Evolutionary conservation across 2,888 invertebrate species (phyloP).

Genomic region (Dynastes tityus): DNA sequence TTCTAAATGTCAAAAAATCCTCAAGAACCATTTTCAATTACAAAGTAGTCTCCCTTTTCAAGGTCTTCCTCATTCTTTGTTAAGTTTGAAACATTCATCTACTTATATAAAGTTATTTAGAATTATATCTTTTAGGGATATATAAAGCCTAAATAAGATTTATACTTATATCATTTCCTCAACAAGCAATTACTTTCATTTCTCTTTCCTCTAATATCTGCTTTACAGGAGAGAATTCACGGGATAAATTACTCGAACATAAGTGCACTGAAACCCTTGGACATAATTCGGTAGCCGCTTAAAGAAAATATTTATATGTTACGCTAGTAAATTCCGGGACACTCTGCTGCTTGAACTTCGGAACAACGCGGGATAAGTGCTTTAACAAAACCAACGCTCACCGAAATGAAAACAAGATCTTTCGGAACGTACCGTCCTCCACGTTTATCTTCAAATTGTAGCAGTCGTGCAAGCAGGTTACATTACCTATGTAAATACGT

Average conservation of each 20-base stretch:
- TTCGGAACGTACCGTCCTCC: neutral
- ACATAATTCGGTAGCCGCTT: neutral
- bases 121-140: too few species aligned
- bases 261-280: neutral
- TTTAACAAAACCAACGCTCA: conserved; percentile 11
- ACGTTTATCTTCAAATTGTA: conserved; percentile 25
- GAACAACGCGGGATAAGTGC: conserved; percentile 17
- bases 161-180: neutral
- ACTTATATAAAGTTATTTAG: too few species aligned
- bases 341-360: neutral
- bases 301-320: neutral
- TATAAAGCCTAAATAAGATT: neutral
- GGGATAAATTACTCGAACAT: neutral
- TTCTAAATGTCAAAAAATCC: too few species aligned
- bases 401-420: conserved; percentile 31
- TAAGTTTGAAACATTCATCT: too few species aligned
- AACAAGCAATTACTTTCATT: neutral
- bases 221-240: neutral
- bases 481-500: conserved; percentile 43
- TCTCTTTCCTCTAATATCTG: neutral
- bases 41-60: neutral
- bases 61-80: neutral
- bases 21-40: too few species aligned
- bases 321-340: conserved; percentile 3
- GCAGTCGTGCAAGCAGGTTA: conserved; percentile 37